Conservation (phyloP, 2,888 invertebrate species). For the Tillus elongatus region DNA sequence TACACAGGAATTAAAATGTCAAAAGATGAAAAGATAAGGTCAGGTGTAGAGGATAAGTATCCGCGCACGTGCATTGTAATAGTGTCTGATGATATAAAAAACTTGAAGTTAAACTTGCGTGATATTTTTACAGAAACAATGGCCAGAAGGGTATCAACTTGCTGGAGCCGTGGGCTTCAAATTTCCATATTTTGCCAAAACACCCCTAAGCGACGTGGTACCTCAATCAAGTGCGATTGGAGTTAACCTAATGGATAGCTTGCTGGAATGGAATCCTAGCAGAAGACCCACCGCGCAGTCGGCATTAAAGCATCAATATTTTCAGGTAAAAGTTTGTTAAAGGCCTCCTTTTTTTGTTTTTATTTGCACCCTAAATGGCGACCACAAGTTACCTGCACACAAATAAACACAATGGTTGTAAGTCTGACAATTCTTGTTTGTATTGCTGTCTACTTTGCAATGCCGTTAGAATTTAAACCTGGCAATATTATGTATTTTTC, state of each 20-base stretch:
- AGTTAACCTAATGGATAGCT: slow-evolving; percentile 71
- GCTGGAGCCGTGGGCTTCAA: slow-evolving; percentile 92
- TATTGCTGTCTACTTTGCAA: too few relatives aligned
- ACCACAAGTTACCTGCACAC: not conserved
- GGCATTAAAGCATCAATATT: slow-evolving; percentile 59
- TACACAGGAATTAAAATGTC: too few relatives aligned
- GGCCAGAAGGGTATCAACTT: slow-evolving; percentile 91
- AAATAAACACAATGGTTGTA: not conserved
- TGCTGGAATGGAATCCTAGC: slow-evolving; percentile 87
- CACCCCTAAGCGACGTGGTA: slow-evolving; percentile 70
- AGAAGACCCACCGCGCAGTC: slow-evolving; percentile 87
- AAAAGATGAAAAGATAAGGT: too few relatives aligned
- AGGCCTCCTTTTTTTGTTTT: slow-evolving; percentile 8
- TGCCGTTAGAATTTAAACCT: too few relatives aligned
- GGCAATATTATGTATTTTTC: too few relatives aligned
- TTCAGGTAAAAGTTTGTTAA: slow-evolving; percentile 35
- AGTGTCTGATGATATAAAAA: too few relatives aligned
- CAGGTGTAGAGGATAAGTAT: too few relatives aligned
- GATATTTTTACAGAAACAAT: slow-evolving; percentile 58
- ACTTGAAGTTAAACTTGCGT: too few relatives aligned
- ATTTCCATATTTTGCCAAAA: slow-evolving; percentile 82
- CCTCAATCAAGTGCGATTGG: slow-evolving; percentile 77
- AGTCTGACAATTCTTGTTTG: too few relatives aligned
- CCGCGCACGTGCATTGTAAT: too few relatives aligned
- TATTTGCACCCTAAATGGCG: not conserved